These are phyloP conservation scores for Tetrapedia diversipes DNA, from an alignment of 2,888 invertebrate species.

Conservation along the genomic window DNA sequence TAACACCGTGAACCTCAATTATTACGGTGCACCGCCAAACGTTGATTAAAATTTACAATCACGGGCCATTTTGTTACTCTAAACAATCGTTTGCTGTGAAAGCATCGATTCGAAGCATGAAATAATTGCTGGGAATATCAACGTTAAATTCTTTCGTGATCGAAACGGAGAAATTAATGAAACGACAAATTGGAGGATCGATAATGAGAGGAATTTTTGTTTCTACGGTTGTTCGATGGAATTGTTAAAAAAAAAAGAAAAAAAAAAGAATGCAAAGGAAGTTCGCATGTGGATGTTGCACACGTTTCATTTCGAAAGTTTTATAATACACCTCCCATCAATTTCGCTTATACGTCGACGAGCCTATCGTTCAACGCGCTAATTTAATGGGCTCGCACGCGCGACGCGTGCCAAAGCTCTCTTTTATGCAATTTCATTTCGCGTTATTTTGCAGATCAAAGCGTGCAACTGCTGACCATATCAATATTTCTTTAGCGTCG, in stretches of 20 bases:
- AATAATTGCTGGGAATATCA: neutral
- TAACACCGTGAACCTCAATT: conserved; percentile 2
- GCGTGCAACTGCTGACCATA: neutral
- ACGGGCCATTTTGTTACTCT: neutral
- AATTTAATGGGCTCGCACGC: conserved; percentile 18
- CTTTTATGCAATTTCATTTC: conserved; percentile 41
- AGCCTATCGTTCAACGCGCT: conserved; percentile 10
- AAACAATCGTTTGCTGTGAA: neutral
- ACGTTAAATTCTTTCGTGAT: neutral
- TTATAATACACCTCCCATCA: conserved; percentile 19
- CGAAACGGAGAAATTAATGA: neutral
- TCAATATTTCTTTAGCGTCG: conserved; percentile 26
- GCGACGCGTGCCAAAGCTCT: conserved; percentile 10
- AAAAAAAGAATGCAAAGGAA: neutral
- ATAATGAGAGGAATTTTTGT: neutral
- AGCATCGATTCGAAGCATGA: neutral
- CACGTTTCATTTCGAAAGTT: neutral
- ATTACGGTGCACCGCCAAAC: neutral
- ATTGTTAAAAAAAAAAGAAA: too few relatives aligned
- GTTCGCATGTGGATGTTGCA: neutral
- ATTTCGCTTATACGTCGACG: conserved; percentile 10
- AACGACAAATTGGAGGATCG: too few relatives aligned
- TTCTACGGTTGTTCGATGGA: neutral
- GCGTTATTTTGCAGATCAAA: conserved; percentile 35
- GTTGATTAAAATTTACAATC: conserved; percentile 10